Percentiles rank a stretch among this genome's conserved stretches.
phyloP scores from a whole-genome alignment of 2,797 vertebrate genomes.

The Liparis tanakae region DNA sequence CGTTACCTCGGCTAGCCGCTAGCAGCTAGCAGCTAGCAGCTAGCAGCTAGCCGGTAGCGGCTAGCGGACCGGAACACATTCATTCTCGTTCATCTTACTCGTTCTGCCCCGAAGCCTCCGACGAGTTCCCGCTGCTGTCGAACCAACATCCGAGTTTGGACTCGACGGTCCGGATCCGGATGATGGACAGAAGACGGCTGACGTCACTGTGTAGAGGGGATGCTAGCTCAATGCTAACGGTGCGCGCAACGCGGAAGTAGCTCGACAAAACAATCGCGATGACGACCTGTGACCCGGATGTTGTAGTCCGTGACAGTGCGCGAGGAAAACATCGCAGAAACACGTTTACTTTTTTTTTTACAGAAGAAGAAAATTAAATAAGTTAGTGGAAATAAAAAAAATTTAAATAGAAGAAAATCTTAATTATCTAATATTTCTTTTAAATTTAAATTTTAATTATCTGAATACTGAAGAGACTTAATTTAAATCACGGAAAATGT shows the following conservation, averaged over 20 bases:
- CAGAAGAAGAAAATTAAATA: not conserved
- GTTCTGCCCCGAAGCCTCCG: slow-evolving; percentile 28
- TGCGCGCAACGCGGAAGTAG: slow-evolving; percentile 58
- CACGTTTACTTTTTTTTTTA: fast-evolving
- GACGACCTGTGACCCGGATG: slow-evolving; percentile 57
- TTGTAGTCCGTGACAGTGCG: not conserved
- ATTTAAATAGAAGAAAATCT: not conserved
- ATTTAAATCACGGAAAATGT: not conserved
- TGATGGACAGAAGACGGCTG: not conserved
- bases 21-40: not conserved
- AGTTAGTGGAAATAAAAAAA: not conserved
- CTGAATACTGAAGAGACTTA: not conserved
- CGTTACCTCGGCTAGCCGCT: not conserved
- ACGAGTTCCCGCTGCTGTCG: slow-evolving; percentile 1
- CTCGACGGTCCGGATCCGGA: not conserved
- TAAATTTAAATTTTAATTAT: not conserved
- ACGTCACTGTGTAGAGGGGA: slow-evolving; percentile 23
- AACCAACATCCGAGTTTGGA: not conserved
- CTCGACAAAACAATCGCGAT: slow-evolving; percentile 9
- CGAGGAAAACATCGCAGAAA: not conserved
- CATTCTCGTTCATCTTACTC: slow-evolving; percentile 41
- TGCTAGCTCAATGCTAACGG: slow-evolving; percentile 47
- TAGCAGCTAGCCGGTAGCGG: too few species aligned
- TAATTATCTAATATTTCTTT: not conserved
- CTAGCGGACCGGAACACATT: not conserved